Evolutionary conservation across 1,140 invertebrate species (phyloP).

Genomic region (Platorchestia sp.): DNA sequence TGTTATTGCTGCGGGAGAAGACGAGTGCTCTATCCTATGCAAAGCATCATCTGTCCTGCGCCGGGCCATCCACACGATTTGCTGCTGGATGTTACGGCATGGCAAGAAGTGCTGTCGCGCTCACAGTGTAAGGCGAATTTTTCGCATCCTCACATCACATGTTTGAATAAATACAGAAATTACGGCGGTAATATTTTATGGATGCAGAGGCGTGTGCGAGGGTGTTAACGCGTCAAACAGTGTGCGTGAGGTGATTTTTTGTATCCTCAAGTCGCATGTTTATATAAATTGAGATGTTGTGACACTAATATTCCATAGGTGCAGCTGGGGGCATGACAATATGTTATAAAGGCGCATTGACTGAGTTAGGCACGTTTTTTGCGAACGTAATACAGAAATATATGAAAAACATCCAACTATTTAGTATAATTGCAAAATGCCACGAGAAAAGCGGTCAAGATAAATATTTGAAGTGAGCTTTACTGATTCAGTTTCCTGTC

Average conservation of each 20-base stretch:
- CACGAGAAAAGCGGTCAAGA: background rate
- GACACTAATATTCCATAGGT: no score
- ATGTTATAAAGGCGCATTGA: background rate
- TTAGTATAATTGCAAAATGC: background rate
- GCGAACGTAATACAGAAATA: background rate
- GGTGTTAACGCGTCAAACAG: no score
- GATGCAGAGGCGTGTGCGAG: background rate
- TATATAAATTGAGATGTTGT: no score
- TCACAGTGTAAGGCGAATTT: background rate
- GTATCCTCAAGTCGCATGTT: no score
- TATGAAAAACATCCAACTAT: background rate
- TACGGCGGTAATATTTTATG: background rate
- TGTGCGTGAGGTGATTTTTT: no score
- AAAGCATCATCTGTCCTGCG: background rate
- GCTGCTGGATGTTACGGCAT: background rate
- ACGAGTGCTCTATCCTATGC: constrained; percentile 6
- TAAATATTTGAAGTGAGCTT: background rate
- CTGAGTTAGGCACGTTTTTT: background rate
- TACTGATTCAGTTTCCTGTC: background rate
- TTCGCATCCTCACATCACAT: background rate
- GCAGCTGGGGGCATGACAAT: background rate
- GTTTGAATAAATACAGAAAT: background rate
- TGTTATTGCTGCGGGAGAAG: background rate
- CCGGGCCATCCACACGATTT: background rate
- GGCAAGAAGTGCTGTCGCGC: background rate